Evolutionary conservation across 2,113 vertebrate species (phyloP).

Genomic region (Alces alces): DNA sequence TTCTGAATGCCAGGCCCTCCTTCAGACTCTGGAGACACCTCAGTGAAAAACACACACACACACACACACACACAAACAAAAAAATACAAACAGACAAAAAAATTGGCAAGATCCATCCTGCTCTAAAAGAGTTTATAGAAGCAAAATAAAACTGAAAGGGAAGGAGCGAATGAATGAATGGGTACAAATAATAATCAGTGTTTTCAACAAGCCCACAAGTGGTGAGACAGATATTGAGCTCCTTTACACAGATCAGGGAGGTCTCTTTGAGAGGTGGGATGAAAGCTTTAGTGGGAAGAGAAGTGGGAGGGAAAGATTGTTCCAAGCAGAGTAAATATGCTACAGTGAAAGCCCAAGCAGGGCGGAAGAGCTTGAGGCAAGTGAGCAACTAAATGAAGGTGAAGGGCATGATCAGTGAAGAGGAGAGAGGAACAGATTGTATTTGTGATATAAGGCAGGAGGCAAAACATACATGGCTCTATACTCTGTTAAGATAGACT

Average conservation of each 20-base stretch:
- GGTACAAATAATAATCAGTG: neutral
- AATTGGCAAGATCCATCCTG: neutral
- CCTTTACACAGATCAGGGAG: neutral
- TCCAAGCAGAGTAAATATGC: neutral
- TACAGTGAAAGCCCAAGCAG: neutral
- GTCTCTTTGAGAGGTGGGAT: neutral
- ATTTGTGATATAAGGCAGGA: neutral
- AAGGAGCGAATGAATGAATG: neutral
- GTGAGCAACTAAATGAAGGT: neutral
- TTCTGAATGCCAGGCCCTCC: neutral
- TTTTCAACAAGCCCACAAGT: neutral
- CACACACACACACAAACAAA: neutral
- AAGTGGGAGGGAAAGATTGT: neutral
- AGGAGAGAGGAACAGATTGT: neutral
- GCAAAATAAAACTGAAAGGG: neutral
- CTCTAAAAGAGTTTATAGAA: neutral
- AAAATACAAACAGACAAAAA: neutral
- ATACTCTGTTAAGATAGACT: rapidly evolving
- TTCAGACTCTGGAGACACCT: neutral
- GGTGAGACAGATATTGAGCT: neutral
- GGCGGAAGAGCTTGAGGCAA: neutral
- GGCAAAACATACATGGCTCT: too few relatives aligned
- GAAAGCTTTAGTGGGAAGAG: neutral
- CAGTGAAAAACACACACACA: neutral
- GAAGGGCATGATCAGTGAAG: neutral